Base-by-base conservation (phyloP, 1,140 invertebrate species). In the Drosophila sproati region DNA sequence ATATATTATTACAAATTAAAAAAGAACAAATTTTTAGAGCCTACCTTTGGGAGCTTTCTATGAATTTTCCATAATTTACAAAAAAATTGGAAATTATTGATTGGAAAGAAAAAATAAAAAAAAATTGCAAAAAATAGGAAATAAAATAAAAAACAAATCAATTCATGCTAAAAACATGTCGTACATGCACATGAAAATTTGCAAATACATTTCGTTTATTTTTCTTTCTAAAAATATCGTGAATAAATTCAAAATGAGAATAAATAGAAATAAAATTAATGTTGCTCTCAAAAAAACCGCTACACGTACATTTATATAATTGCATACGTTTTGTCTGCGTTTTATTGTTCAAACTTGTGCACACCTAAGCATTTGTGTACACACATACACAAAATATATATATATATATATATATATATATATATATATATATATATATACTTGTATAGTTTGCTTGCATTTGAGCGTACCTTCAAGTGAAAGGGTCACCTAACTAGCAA, bases 161-260 rank as follows among this genome's bases (percentile, higher is more conserved):
- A 34, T 3, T 34, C 34, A 5, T 34, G 10, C 10, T 37, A 41
- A 12, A 32, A 57, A 62, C 47, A 34, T 57, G 39, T 12, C 12
- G 12, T 66, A 6, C 35, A 32, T 59, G 45, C 6, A n/a, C 39
- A 37, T 28, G 12, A 8, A 37, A n/a, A 34, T 59, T 2, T 37
- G 20, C 59, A 47, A 20, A 20, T 28, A 31, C 31, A 31, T 59
- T 51, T 57, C 20, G 62, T 48, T 6, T 62, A 12, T 12, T 34
- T 10, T 52, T 52, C 37, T 20, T 41, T 41, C 71, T 69, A 74
- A 57, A 70, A 74, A 74, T 74, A 74, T 10, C 43, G 43, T 48
- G 62, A 57, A 74, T 62, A 56, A 55, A 63, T 62, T 35, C 52
- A 51, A 68, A 43, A 28, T 4, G 39, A 43, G 52, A 54, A 67